These are phyloP conservation scores for Euschistus heros DNA, from an alignment of 1,140 invertebrate species.

Conservation along the genomic window DNA sequence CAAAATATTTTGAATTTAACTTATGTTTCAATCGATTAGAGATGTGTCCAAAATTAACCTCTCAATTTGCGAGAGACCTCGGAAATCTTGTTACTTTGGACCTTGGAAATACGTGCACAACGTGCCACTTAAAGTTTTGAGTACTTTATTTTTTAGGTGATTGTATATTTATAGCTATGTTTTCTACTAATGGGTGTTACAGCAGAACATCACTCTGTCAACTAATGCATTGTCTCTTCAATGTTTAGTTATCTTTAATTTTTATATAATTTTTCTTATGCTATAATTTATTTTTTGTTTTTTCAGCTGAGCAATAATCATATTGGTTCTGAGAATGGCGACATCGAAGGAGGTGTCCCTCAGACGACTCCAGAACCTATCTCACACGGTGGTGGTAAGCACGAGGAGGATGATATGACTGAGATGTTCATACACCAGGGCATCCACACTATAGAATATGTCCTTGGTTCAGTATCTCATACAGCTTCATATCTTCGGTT, in stretches of 20 bases:
- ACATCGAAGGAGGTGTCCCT: conserved; percentile 51
- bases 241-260: neutral
- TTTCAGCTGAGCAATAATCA: conserved; percentile 30
- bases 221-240: conserved; percentile 4
- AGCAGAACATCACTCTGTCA: too few species aligned
- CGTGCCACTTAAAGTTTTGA: too few species aligned
- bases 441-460: conserved; percentile 99
- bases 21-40: too few species aligned
- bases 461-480: conserved; percentile 92
- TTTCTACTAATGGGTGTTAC: too few species aligned
- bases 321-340: conserved; percentile 31
- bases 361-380: conserved; percentile 43
- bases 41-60: too few species aligned
- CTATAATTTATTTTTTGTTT: neutral
- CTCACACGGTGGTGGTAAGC: conserved; percentile 71
- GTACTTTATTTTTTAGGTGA: too few species aligned
- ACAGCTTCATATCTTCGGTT: conserved; percentile 98
- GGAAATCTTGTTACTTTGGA: too few species aligned
- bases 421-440: conserved; percentile 92
- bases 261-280: neutral
- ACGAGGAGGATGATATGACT: conserved; percentile 68
- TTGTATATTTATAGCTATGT: neutral
- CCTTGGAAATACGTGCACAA: too few species aligned
- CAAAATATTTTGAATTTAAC: too few species aligned
- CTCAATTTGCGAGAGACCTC: too few species aligned